Conservation (phyloP, 2,797 vertebrate genomes). For the Gallinago stenura region DNA sequence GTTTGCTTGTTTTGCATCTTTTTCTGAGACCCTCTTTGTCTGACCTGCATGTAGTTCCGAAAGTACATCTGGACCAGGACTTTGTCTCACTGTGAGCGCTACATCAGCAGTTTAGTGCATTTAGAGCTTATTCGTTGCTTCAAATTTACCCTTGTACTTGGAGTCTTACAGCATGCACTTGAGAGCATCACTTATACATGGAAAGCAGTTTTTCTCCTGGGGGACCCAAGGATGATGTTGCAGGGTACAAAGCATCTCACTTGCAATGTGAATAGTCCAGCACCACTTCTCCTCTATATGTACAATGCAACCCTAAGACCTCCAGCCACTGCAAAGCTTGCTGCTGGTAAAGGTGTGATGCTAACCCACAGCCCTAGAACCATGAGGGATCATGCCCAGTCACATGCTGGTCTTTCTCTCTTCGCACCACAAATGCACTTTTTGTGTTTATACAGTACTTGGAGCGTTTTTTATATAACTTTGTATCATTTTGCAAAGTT, state of each 20-base stretch:
- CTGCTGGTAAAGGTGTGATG: not conserved
- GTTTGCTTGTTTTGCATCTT: not conserved
- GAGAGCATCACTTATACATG: not conserved
- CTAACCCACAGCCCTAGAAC: not conserved
- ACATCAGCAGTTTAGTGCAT: not conserved
- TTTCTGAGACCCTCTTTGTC: not conserved
- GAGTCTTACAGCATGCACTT: not conserved
- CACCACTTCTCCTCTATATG: not conserved
- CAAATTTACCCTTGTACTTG: not conserved
- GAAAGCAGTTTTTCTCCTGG: not conserved
- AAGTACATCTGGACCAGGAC: not conserved
- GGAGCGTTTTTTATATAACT: not conserved
- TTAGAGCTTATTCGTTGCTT: not conserved
- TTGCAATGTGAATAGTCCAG: not conserved
- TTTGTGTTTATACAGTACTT: not conserved
- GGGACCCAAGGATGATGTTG: not conserved
- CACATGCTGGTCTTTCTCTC: not conserved
- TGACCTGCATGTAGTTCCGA: not conserved
- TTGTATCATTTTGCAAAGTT: not conserved
- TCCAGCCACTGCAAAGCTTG: not conserved
- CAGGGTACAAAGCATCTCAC: not conserved
- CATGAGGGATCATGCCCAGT: fast-evolving
- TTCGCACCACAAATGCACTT: not conserved
- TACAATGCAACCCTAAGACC: not conserved
- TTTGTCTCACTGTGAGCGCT: not conserved